Percentiles rank a stretch among this genome's conserved stretches.
Conservation (phyloP, 2,888 invertebrate genomes). For the Tenthredo livida region DNA sequence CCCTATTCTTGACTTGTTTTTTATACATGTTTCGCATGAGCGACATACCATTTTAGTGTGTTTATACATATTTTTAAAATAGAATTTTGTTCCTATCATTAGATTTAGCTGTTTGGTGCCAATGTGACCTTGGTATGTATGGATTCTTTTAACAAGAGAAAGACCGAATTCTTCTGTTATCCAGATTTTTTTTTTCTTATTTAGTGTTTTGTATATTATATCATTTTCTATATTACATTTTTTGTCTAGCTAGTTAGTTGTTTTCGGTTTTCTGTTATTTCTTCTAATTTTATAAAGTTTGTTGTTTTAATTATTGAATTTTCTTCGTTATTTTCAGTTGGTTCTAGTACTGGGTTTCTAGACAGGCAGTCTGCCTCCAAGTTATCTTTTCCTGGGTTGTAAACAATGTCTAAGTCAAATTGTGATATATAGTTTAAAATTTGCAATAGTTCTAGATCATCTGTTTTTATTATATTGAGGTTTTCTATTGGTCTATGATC, state of each 20-base stretch:
- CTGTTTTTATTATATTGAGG: constrained; percentile 61
- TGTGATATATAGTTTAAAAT: constrained; percentile 50
- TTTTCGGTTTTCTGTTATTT: constrained; percentile 53
- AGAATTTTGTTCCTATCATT: too few species aligned
- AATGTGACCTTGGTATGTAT: constrained; percentile 55
- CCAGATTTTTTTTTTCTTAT: constrained; percentile 48
- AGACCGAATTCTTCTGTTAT: constrained; percentile 53
- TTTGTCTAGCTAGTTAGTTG: constrained; percentile 52
- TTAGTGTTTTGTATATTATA: constrained; percentile 54
- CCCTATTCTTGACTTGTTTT: constrained; percentile 27
- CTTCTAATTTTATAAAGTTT: constrained; percentile 51
- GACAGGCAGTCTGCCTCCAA: constrained; percentile 56
- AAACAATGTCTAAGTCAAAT: constrained; percentile 53
- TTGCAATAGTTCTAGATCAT: constrained; percentile 56
- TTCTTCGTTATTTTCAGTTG: constrained; percentile 55
- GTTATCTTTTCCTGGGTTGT: constrained; percentile 55
- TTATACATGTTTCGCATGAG: too few species aligned
- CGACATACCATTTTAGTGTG: too few species aligned
- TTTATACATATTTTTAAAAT: too few species aligned
- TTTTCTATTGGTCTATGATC: constrained; percentile 61
- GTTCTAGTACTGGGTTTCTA: constrained; percentile 59
- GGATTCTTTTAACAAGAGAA: constrained; percentile 53
- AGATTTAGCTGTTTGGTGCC: constrained; percentile 50
- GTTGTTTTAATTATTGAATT: constrained; percentile 25
- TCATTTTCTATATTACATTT: constrained; percentile 44